phyloP scores from a whole-genome alignment of 2,113 vertebrate species.

The Poicephalus gulielmi region DNA sequence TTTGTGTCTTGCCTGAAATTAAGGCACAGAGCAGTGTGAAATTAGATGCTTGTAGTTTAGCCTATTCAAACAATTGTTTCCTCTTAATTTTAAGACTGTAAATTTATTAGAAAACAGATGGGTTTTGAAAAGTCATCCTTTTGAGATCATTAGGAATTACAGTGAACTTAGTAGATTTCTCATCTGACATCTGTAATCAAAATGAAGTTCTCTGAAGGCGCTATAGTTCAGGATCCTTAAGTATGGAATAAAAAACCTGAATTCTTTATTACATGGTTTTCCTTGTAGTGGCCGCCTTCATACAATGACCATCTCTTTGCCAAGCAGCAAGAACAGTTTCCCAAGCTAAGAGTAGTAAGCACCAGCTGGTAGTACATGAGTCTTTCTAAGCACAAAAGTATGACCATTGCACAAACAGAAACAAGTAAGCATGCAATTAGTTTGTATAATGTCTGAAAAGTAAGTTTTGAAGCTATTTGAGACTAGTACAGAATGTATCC shows the following conservation, averaged over 20 bases:
- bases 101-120: not conserved
- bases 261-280: not conserved
- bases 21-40: not conserved
- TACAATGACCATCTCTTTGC: not conserved
- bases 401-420: not conserved
- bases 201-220: not conserved
- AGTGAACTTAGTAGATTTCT: not conserved
- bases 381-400: not conserved
- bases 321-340: not conserved
- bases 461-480: not conserved
- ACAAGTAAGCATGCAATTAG: not conserved
- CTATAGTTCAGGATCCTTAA: not conserved
- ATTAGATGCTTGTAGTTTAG: not conserved
- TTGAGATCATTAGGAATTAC: not conserved
- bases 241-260: not conserved
- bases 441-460: not conserved
- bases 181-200: not conserved
- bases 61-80: not conserved
- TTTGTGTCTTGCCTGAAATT: not conserved
- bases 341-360: not conserved
- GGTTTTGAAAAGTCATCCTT: not conserved
- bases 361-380: not conserved
- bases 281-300: not conserved
- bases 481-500: not conserved
- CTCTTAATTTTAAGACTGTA: not conserved